Conservation (phyloP, 2,888 invertebrate genomes). For the Torymus tubicola region DNA sequence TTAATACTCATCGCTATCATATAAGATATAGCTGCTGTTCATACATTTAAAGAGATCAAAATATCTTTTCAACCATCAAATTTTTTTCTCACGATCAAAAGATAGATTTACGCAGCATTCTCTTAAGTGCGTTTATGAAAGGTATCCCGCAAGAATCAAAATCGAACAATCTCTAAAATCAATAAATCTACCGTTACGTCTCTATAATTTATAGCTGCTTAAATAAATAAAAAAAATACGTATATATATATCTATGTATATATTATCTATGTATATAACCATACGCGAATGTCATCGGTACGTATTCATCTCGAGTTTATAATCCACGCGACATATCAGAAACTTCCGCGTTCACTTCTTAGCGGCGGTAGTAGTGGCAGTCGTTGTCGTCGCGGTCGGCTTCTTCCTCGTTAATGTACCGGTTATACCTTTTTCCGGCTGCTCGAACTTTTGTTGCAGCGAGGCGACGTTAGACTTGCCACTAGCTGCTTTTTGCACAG, state of each 20-base stretch:
- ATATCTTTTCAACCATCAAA: background rate
- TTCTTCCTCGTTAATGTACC: constrained; percentile 33
- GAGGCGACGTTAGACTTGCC: constrained; percentile 81
- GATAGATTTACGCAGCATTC: background rate
- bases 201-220: constrained; percentile 6
- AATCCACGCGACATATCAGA: background rate
- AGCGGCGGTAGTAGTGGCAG: background rate
- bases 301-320: background rate
- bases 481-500: constrained; percentile 24
- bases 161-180: too few relatives aligned
- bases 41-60: background rate
- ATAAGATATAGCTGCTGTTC: background rate
- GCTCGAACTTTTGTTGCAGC: constrained; percentile 88
- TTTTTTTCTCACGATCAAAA: background rate
- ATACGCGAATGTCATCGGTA: background rate
- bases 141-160: too few relatives aligned
- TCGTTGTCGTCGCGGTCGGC: background rate
- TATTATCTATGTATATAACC: constrained; percentile 9
- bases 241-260: constrained; percentile 11
- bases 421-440: constrained; percentile 67
- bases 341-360: constrained; percentile 24
- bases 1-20: too few relatives aligned
- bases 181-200: too few relatives aligned
- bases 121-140: too few relatives aligned
- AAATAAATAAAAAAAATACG: constrained; percentile 45